phyloP scores from a whole-genome alignment of 2,113 vertebrate genomes.

The Balaeniceps rex region DNA sequence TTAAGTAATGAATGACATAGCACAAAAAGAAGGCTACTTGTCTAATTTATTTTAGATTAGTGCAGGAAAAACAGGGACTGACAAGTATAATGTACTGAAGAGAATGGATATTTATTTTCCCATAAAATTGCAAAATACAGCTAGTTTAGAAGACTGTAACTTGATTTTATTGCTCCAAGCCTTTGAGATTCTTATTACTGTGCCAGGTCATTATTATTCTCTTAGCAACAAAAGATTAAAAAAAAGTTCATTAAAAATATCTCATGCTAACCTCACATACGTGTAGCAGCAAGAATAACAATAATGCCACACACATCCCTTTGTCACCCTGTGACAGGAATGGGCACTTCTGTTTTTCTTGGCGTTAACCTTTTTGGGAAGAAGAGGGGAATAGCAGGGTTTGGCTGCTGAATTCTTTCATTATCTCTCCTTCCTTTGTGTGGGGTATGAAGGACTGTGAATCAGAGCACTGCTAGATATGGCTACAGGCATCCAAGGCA shows the following conservation, averaged over 20 bases:
- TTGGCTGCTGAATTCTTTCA: slow-evolving; percentile 4
- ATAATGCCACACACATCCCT: not conserved
- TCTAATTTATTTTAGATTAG: not conserved
- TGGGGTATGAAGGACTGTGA: not conserved
- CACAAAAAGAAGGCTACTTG: not conserved
- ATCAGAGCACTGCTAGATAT: not conserved
- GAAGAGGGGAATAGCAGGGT: not conserved
- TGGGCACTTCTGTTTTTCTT: not conserved
- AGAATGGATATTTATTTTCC: slow-evolving; percentile 16
- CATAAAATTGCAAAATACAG: slow-evolving; percentile 4
- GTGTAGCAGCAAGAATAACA: not conserved
- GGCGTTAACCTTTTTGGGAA: not conserved
- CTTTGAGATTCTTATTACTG: not conserved
- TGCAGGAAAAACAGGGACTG: not conserved
- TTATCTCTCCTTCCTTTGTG: not conserved
- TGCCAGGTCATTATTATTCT: slow-evolving; percentile 1
- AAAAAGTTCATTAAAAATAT: not conserved
- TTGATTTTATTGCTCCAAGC: slow-evolving; percentile 20
- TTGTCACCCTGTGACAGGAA: not conserved
- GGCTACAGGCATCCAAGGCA: not conserved
- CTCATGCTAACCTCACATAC: not conserved
- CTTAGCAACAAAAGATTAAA: not conserved
- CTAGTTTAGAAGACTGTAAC: not conserved
- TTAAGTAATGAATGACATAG: not conserved
- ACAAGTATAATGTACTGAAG: not conserved